Percentiles rank a stretch among this genome's conserved stretches.
phyloP scores from a whole-genome alignment of 1,140 invertebrate genomes.

The Brachionus calyciflorus region DNA sequence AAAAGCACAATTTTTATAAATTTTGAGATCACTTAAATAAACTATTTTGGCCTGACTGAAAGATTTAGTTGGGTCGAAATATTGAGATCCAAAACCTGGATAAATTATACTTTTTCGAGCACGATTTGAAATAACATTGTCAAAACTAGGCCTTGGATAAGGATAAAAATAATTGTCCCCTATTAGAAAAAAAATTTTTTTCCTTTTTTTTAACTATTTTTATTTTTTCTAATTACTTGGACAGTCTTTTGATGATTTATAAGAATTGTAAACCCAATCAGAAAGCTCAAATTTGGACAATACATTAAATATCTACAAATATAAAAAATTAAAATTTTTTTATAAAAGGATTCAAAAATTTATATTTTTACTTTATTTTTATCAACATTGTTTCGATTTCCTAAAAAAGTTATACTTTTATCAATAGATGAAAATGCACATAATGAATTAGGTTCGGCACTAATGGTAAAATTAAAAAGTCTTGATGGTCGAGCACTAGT shows the following conservation, averaged over 20 bases:
- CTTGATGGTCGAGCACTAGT: not conserved
- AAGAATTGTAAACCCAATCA: not conserved
- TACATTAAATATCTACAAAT: conserved; percentile 11
- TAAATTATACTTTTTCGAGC: not conserved
- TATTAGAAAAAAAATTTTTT: too few relatives aligned
- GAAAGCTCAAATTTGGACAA: conserved; percentile 7
- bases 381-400: conserved; percentile 6
- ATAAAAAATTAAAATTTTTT: not conserved
- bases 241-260: not conserved
- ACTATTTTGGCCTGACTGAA: not conserved
- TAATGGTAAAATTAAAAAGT: not conserved
- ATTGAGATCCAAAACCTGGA: not conserved
- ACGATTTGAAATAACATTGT: too few relatives aligned
- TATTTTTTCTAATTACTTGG: not conserved
- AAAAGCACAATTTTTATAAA: not conserved
- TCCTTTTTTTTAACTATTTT: too few relatives aligned
- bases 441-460: conserved; percentile 13
- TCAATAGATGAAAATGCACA: conserved; percentile 40
- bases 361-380: not conserved
- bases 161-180: too few relatives aligned
- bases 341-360: not conserved
- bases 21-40: conserved; percentile 38
- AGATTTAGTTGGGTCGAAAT: not conserved
- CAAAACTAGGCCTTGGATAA: too few relatives aligned
- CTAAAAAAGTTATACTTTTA: conserved; percentile 40